Conservation (phyloP, 2,113 vertebrate species). For the Pitta sordida region DNA sequence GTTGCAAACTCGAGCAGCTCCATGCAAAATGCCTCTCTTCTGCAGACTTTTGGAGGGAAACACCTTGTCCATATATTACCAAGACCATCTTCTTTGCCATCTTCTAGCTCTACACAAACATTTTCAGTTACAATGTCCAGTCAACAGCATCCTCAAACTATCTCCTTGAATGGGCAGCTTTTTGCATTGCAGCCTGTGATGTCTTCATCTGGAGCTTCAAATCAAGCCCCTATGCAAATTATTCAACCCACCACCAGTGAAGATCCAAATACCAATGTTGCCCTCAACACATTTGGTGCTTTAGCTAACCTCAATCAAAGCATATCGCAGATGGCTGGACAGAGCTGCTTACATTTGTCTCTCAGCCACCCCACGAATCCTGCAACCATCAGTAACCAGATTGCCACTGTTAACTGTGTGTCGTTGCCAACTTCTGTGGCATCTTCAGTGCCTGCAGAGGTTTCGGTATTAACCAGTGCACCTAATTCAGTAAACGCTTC, state of each 20-base stretch:
- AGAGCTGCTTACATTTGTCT: constrained; percentile 79
- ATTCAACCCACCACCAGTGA: constrained; percentile 92
- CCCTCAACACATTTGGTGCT: constrained; percentile 93
- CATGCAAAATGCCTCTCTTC: constrained; percentile 68
- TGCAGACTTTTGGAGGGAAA: constrained; percentile 89
- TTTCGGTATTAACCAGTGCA: constrained; percentile 25
- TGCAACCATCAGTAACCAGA: constrained; percentile 67
- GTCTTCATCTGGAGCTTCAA: constrained; percentile 82
- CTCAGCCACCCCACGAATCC: constrained; percentile 69
- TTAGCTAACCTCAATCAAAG: constrained; percentile 96
- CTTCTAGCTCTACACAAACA: constrained; percentile 67
- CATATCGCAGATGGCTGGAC: constrained; percentile 90
- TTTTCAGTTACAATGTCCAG: constrained; percentile 72
- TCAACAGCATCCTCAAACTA: constrained; percentile 88
- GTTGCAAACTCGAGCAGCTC: constrained; percentile 69
- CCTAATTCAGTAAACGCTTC: constrained; percentile 46
- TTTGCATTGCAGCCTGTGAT: constrained; percentile 94
- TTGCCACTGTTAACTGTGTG: constrained; percentile 54
- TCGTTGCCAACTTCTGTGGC: constrained; percentile 53
- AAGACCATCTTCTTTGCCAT: constrained; percentile 78
- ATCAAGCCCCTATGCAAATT: constrained; percentile 88
- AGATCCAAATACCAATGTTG: constrained; percentile 91
- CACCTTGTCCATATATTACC: constrained; percentile 96
- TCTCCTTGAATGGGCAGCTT: constrained; percentile 95
- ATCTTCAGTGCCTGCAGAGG: constrained; percentile 51